phyloP scores from a whole-genome alignment of 1,140 invertebrate species.

The Cydia pomonella region DNA sequence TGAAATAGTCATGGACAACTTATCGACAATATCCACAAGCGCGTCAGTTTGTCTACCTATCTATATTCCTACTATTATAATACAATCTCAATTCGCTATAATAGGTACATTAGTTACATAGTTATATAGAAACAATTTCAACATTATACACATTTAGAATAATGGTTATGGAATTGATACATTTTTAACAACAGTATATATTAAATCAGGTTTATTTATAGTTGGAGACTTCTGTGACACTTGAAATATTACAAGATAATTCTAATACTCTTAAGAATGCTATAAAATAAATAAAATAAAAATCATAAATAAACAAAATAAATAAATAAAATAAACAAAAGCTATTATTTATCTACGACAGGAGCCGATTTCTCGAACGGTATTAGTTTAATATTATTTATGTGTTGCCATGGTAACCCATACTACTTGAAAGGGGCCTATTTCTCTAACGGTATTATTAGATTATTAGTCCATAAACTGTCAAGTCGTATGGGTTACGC shows the following conservation, averaged over 20 bases:
- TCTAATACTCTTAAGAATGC: neutral
- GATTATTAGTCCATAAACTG: too few species aligned
- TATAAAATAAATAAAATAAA: too few species aligned
- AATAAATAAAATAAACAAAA: too few species aligned
- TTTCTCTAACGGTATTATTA: too few species aligned
- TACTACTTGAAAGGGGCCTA: too few species aligned
- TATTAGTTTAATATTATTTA: too few species aligned
- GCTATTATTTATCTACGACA: too few species aligned
- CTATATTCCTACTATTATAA: conserved; percentile 1
- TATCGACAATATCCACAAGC: neutral
- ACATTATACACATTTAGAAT: conserved; percentile 19
- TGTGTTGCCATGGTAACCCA: too few species aligned
- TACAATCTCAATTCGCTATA: conserved; percentile 21
- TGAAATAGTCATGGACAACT: neutral
- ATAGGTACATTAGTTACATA: conserved; percentile 21
- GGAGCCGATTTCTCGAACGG: too few species aligned
- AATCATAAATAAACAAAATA: too few species aligned
- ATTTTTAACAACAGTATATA: conserved; percentile 4
- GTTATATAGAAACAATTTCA: conserved; percentile 2
- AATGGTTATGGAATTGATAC: neutral
- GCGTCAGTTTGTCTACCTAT: neutral
- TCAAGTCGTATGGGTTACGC: too few species aligned
- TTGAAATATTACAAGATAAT: neutral
- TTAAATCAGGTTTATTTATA: neutral
- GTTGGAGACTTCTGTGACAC: neutral